Evolutionary conservation across 1,140 invertebrate species (phyloP), one percentile per base, ranked within the genome.

Genomic region (Cecropterus lyciades): DNA sequence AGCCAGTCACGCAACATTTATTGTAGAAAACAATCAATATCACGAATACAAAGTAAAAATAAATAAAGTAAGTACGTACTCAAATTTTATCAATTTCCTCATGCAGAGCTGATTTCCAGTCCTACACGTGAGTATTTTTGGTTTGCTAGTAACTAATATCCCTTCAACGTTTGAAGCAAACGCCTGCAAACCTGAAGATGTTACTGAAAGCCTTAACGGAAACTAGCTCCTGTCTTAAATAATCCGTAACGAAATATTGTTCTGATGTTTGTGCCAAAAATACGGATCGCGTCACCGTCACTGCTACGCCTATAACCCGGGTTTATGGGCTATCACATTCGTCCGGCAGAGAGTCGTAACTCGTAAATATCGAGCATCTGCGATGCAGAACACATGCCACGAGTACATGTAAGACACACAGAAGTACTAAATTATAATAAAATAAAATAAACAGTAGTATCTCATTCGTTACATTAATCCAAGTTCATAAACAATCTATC

Each of bases 291-390:
- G 82, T 84, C 84, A 85, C 72, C 76, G 77, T 69, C 46, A 62
- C 70, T 73, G 73, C 72, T 79, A 49, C 76, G 83, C 77, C 75
- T 79, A 79, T 75, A 79, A 73, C 79, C 77, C 71, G 65, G 67
- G 80, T 89, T 89, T 89, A 91, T 88, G 88, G 77, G 66, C 81
- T 86, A 84, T 88, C 79, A 76, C 81, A 72, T 57, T 72, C 82
- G 78, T 82, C 85, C 82, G 84, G 83, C 74, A 67, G 53, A 52
- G 49, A 56, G 53, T 43, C 53, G 69, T 69, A 69, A 60, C 70
- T 84, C 84, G 78, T 87, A 86, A 88, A 91, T 83, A 83, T 82
- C 68, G 55, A 51, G 64, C 84, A 86, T 84, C 81, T 83, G 82
- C 75, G 74, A 81, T 84, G 79, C 79, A 77, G 17, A 56, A 66